Base-by-base conservation (phyloP, 2,888 invertebrate species). In the Drosophila limbata region DNA sequence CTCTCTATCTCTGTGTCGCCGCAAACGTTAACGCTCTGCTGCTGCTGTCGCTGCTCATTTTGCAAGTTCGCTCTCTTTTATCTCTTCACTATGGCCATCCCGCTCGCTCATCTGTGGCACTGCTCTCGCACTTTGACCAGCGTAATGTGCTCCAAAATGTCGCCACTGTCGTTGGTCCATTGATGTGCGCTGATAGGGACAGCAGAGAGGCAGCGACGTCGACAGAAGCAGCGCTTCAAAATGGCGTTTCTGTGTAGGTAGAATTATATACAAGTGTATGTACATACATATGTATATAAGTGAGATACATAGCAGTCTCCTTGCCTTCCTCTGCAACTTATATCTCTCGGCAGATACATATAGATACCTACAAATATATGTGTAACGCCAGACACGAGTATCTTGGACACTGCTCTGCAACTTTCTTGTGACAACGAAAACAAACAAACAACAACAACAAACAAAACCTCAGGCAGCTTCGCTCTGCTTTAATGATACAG, bases 71-170 rank as follows among this genome's bases (percentile, higher is more conserved):
- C 65, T 19, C 56, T 63, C 75, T 60, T 48, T 66, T 82, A 82
- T 82, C 85, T 88, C 83, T 69, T 82, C 62, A 65, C 60, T 86
- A 76, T 74, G 77, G 52, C 88, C 69, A 80, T 88, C 84, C 57
- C 59, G 63, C 68, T 88, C 62, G 65, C 86, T 50, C 79, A 60
- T 40, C 42, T 17, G 31, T 53, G 37, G n/a, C 50, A 50, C 74
- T 61, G 66, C 85, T 74, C 82, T 67, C 79, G 77, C 79, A 64
- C 77, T 83, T 71, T 81, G 85, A 76, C 88, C 85, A 76, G 63
- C 85, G 88, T 84, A 84, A 88, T 89, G 79, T 84, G 85, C 89
- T 89, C 89, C 84, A 84, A 87, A 85, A 79, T 87, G 89, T 89
- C 84, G 84, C 84, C 88, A 81, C 84, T 79, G 78, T 85, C 78